Percentiles rank a stretch among this genome's conserved stretches.
Evolutionary conservation across 2,113 vertebrate genomes (phyloP).

Genomic region (Lepidothrix coronata): DNA sequence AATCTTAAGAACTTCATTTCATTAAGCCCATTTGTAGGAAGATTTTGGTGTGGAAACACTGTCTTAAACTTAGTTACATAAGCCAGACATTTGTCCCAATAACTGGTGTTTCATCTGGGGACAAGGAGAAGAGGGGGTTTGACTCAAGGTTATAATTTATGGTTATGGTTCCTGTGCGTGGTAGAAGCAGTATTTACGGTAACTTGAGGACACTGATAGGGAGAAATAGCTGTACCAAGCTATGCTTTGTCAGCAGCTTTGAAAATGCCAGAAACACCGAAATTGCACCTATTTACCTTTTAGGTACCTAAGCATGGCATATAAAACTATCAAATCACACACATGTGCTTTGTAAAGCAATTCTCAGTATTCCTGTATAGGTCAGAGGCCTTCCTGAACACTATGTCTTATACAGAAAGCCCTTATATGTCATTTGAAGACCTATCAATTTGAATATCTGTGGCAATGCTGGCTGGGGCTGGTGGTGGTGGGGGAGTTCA

Average conservation of each 20-base stretch:
- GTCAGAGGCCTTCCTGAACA: neutral
- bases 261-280: neutral
- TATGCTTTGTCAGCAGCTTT: neutral
- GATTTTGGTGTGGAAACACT: neutral
- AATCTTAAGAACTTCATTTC: neutral
- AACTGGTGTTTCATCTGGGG: neutral
- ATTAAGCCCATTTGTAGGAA: neutral
- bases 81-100: neutral
- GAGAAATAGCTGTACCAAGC: neutral
- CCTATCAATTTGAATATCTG: neutral
- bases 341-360: neutral
- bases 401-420: neutral
- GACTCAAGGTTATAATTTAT: neutral
- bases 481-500: accelerated
- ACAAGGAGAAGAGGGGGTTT: neutral
- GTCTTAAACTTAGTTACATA: neutral
- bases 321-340: neutral
- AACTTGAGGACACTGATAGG: neutral
- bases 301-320: neutral
- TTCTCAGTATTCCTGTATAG: neutral
- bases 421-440: neutral
- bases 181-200: neutral
- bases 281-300: neutral
- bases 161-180: accelerated
- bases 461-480: neutral